Evolutionary conservation across 2,888 invertebrate species (phyloP), one percentile per base, ranked within the genome.

Genomic region (Hoplodrina blanda): DNA sequence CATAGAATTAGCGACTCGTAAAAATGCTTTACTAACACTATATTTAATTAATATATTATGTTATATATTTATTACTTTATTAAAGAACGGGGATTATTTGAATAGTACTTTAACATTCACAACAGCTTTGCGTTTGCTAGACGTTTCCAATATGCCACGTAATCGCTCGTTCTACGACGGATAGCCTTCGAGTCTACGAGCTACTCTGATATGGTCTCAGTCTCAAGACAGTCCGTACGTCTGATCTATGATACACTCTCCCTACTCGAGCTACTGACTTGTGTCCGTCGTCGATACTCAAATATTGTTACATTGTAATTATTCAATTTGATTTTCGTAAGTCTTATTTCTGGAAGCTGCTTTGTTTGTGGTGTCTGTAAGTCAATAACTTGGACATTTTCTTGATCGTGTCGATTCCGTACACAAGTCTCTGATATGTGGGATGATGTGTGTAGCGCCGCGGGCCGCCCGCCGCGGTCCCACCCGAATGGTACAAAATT

Each of bases 181-280:
- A 93, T 90, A 82, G 89, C 91, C 89, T 91, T 89, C 90, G 88
- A 91, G 89, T 88, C 90, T 92, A 93, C 92, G 91, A 91, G 91
- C 94, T 94, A 95, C 92, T 91, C 91, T 95, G 95, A 95, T 96
- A 96, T 95, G 95, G 95, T 91, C 94, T 95, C 95, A 95, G 95
- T 95, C 95, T 96, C 95, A 95, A 95, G 95, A 96, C 94, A 94
- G 92, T 94, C 93, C 94, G 90, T 89, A 92, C 94, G 91, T 92
- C 94, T 93, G 94, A 89, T 90, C 94, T 94, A 94, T 93, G 91
- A 92, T 95, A 94, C 95, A 93, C 92, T 93, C 92, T 92, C 91
- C 93, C 95, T 95, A 94, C 91, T 92, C 94, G 92, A 94, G 91
- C 95, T 95, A 94, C 93, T 91, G 91, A 91, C 93, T 92, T 91